Evolutionary conservation across 2,113 vertebrate genomes (phyloP).

Genomic region (Rhinolophus sinicus): DNA sequence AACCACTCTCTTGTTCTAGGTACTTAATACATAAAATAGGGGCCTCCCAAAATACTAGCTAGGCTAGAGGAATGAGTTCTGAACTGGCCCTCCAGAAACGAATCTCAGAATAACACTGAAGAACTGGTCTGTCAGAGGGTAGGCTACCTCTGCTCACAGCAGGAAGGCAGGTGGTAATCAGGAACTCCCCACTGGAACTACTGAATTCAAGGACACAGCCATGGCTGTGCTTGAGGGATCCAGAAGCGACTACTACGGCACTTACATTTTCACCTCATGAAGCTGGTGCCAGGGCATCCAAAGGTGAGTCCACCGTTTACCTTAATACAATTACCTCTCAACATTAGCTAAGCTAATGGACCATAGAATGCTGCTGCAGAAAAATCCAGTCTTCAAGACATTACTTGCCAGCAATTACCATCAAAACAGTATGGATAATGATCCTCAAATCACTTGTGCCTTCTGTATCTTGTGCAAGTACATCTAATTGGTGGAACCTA

Average conservation of each 20-base stretch:
- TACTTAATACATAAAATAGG: background rate
- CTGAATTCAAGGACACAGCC: background rate
- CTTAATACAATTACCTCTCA: background rate
- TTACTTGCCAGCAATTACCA: background rate
- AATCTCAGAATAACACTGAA: slow-evolving; percentile 40
- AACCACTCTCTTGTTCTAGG: background rate
- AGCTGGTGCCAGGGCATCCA: background rate
- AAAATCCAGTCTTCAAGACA: slow-evolving; percentile 32
- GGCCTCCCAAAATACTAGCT: background rate
- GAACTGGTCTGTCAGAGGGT: background rate
- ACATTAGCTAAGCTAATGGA: background rate
- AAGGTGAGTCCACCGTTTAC: background rate
- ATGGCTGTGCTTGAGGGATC: background rate
- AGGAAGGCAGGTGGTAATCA: background rate
- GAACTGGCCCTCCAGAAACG: background rate
- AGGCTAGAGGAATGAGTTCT: background rate
- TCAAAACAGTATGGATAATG: slow-evolving; percentile 30
- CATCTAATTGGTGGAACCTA: slow-evolving; percentile 31
- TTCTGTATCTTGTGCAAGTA: slow-evolving; percentile 47
- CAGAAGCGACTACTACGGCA: background rate
- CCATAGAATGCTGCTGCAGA: background rate
- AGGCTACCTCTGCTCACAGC: background rate
- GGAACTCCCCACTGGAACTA: background rate
- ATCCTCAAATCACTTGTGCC: slow-evolving; percentile 39
- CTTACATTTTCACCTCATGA: background rate